Percentiles rank a stretch among this genome's conserved stretches.
These are phyloP conservation scores for Andrena cerasifolii DNA, from an alignment of 1,140 invertebrate species.

Conservation along the genomic window DNA sequence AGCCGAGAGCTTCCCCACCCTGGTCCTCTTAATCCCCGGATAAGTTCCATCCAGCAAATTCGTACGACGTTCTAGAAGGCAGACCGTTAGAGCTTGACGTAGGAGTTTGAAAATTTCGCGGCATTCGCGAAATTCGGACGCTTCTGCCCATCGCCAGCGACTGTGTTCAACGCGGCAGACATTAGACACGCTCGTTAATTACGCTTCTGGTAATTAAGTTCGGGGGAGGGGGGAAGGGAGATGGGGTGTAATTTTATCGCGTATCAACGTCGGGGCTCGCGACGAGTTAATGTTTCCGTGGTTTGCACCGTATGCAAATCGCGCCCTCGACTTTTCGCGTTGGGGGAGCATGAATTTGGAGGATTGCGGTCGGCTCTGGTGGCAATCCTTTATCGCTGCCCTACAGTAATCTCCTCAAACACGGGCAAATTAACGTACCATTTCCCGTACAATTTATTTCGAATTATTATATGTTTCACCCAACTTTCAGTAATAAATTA, in stretches of 20 bases:
- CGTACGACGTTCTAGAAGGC: not conserved
- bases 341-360: too few species aligned
- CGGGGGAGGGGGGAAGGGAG: too few species aligned
- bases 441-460: too few species aligned
- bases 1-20: too few species aligned
- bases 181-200: constrained; percentile 30
- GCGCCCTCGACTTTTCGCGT: not conserved
- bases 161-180: not conserved
- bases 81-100: too few species aligned
- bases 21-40: too few species aligned
- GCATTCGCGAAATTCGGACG: not conserved
- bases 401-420: too few species aligned
- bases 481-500: too few species aligned
- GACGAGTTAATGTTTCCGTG: not conserved
- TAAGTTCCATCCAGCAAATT: too few species aligned
- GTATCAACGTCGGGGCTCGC: constrained; percentile 4
- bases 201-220: constrained; percentile 38
- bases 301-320: constrained; percentile 20
- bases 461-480: too few species aligned
- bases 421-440: too few species aligned
- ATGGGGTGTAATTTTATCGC: constrained; percentile 24
- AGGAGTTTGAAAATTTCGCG: not conserved
- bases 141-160: not conserved
- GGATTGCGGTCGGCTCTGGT: not conserved
- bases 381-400: not conserved